These are phyloP conservation scores for Meiosimyza decipiens DNA, from an alignment of 2,888 invertebrate species.

Conservation along the genomic window DNA sequence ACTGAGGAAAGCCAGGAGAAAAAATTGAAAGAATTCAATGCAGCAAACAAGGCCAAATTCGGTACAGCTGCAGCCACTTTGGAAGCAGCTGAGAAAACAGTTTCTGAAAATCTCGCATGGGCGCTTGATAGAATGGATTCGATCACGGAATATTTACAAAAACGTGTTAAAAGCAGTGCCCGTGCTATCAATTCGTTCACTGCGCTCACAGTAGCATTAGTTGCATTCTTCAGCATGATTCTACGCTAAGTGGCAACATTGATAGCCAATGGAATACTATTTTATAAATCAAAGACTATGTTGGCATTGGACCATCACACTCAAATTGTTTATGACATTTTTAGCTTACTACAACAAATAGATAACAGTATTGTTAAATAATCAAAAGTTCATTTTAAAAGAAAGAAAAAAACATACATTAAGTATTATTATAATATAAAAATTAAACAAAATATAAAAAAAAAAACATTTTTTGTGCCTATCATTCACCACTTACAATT, in stretches of 20 bases:
- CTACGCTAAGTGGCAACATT: conserved; percentile 39
- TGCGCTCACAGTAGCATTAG: conserved; percentile 48
- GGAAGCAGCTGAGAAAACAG: conserved; percentile 53
- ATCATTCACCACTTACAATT: too few relatives aligned
- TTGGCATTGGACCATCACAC: too few relatives aligned
- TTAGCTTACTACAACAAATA: too few relatives aligned
- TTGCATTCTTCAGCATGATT: conserved; percentile 46
- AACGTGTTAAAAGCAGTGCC: conserved; percentile 38
- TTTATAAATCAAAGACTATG: too few relatives aligned
- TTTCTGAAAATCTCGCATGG: conserved; percentile 62
- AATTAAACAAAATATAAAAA: too few relatives aligned
- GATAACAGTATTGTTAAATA: too few relatives aligned
- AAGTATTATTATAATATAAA: too few relatives aligned
- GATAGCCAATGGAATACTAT: too few relatives aligned
- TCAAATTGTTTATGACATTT: too few relatives aligned
- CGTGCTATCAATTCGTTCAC: conserved; percentile 42
- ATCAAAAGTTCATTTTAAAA: too few relatives aligned
- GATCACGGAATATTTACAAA: conserved; percentile 52
- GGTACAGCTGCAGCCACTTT: conserved; percentile 54
- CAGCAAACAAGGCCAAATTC: conserved; percentile 51
- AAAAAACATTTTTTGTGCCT: too few relatives aligned
- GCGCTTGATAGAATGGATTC: conserved; percentile 48
- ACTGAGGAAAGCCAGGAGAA: conserved; percentile 55
- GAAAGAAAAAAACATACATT: too few relatives aligned
- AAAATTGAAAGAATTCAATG: conserved; percentile 53